Percentiles rank a stretch among this genome's conserved stretches.
These are phyloP conservation scores for Microplitis demolitor DNA, from an alignment of 1,140 invertebrate genomes.

Conservation along the genomic window DNA sequence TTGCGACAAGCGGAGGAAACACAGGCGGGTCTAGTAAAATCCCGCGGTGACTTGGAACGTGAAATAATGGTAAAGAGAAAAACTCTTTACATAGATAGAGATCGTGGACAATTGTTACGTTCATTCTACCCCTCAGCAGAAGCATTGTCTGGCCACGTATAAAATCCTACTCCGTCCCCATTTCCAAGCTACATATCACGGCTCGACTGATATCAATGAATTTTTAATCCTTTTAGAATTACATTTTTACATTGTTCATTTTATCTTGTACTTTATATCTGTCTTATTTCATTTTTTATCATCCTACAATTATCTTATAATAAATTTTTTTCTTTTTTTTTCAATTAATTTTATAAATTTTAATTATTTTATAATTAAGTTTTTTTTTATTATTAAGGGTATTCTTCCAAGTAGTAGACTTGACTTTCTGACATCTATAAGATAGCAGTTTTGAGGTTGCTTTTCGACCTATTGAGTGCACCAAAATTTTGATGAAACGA, in stretches of 20 bases:
- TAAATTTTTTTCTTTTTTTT: no score
- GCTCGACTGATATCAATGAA: conserved; percentile 16
- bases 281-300: neutral
- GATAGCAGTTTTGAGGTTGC: no score
- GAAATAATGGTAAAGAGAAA: conserved; percentile 76
- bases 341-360: neutral
- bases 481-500: no score
- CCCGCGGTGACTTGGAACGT: conserved; percentile 68
- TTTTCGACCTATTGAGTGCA: no score
- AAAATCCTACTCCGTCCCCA: conserved; percentile 20
- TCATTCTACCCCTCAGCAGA: conserved; percentile 72
- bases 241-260: conserved; percentile 24
- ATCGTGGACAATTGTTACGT: conserved; percentile 67
- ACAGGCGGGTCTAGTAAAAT: conserved; percentile 65
- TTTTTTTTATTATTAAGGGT: neutral
- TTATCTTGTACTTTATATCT: conserved; percentile 6
- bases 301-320: neutral
- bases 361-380: conserved; percentile 3
- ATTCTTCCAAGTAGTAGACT: no score
- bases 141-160: conserved; percentile 65
- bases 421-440: no score
- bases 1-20: conserved; percentile 66
- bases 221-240: conserved; percentile 30
- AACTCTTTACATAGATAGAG: conserved; percentile 71
- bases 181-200: neutral